Evolutionary conservation across 2,797 vertebrate genomes (phyloP), one percentile per base, ranked within the genome.

Genomic region (Enteromius afrohamiltoni): DNA sequence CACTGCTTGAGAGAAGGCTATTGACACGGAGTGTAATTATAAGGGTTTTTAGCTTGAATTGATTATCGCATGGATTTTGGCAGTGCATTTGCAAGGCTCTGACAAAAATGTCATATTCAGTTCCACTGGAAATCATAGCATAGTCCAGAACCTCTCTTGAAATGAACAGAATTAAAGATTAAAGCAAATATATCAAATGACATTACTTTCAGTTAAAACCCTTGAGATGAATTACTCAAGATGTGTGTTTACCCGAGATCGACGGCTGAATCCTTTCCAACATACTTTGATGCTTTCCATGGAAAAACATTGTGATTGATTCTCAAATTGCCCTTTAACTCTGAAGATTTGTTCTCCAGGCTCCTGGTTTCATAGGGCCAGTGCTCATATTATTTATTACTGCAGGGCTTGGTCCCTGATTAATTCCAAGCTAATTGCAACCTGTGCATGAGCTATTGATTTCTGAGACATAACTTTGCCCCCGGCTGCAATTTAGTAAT

Each of bases 361-460:
- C 71, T 68, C 77, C 47, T 34, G 79, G 82, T 84, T 65, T 87
- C 60, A 26, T 19, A 21, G 23, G 73, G 55, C 55, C 5, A 40
- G 69, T 89, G 88, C 88, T 84, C 70, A 83, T 78, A 91, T 93
- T 91, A 93, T 92, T 92, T 92, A 91, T 88, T 80, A 86, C 69
- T 88, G 86, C 84, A 85, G 77, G 81, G 88, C 88, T 62, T 64
- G 87, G 88, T 86, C 85, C 76, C 87, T 93, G 91, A 92, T 93
- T 94, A 91, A 94, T 93, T 93, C 86, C 53, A 85, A 86, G 77
- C 88, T 93, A 92, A 94, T 92, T 93, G 91, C 92, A 91, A 92
- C 90, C 90, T 87, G 88, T 88, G 85, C 88, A 83, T 9, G 53
- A 80, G 26, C 74, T 91, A 92, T 94, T 81, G 91, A 93, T 92